Base-by-base conservation (phyloP, 2,888 invertebrate species). In the Cepaea hortensis region DNA sequence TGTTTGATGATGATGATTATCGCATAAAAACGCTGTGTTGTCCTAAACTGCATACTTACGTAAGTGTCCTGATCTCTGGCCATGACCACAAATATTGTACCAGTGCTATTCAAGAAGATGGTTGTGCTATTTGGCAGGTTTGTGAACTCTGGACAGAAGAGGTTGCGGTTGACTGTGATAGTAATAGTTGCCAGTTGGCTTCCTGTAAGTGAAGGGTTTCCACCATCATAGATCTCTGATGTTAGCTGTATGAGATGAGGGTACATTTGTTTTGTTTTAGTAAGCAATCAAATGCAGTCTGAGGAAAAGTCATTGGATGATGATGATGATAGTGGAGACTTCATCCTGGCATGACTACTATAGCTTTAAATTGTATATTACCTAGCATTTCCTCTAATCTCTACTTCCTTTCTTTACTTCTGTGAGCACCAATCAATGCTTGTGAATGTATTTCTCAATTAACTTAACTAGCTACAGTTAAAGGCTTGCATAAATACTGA, bases 1-100 rank as follows among this genome's bases (percentile, higher is more conserved):
- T 55, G 11, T 11, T 55, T 55, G 55, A 55, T 55, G 2, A 55
- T 55, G 55, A 55, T 55, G 55, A 55, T 20, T 7, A 65, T 15
- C 13, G 65, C 9, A 68, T 68, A 20, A 20, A n/a, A 20, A 9
- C 20, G 11, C 68, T 20, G n/a, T 68, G 20, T 20, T n/a, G 18
- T 5, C 68, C 13, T n/a, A 5, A 73, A 13, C 23, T 48, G 6
- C 48, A 79, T 50, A 89, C 91, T 90, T 88, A 92, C 92, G 68
- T 87, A 81, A 48, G 15, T 76, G 87, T 92, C 92, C 23, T 48
- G 68, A 89, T 93, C 93, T 5, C 81, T 88, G 7, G 92, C 91
- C 81, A 86, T 85, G 15, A 92, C 86, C 20, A 75, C 80, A 79
- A 61, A 87, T 46, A 89, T 81, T 55, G 62, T 46, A 13, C 90